Base-by-base conservation (phyloP, 2,888 invertebrate species). In the Leuctra nigra region DNA sequence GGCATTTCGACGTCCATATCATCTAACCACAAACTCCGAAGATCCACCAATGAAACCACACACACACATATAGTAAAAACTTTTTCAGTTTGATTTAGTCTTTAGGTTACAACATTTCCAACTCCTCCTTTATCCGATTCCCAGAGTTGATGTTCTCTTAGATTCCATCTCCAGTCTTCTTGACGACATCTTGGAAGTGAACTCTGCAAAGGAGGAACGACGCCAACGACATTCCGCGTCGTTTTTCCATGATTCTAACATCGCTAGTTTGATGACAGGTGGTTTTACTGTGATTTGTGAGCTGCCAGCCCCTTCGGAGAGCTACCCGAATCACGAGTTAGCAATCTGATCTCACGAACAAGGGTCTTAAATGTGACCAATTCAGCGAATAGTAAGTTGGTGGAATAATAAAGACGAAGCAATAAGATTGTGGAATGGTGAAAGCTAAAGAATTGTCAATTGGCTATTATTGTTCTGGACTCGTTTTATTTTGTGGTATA, bases 311-410 rank as follows among this genome's bases (percentile, higher is more conserved):
- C 50, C 50, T 50, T 33, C 33, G 20, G 18, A 4, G 50, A 16
- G 20, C 35, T 33, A 3, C 25, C n/a, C 44, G 44, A 44, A 35
- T 50, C 50, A 35, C 35, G 16, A 29, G 16, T 22, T 29, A n/a
- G 20, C 20, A 35, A 50, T 50, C 50, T 14, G 16, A 35, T 35
- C 9, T 20, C 20, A 44, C n/a, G 23, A 23, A 23, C 18, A 4
- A 11, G 35, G 9, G 14, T n/a, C 11, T 18, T 9, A 38, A 58
- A 58, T 55, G 53, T 25, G 58, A 55, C 58, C 55, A 58, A 58
- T 58, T 58, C 58, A 58, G 58, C 58, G 58, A 58, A 58, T 58
- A 53, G 46, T n/a, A 57, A 57, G 35, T 53, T 35, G 36, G 20
- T 25, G 36, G 53, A 53, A 52, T 55, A 55, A 36, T 55, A 55